These are phyloP conservation scores for Lithobates pipiens DNA, from an alignment of 2,797 vertebrate genomes.

Conservation along the genomic window DNA sequence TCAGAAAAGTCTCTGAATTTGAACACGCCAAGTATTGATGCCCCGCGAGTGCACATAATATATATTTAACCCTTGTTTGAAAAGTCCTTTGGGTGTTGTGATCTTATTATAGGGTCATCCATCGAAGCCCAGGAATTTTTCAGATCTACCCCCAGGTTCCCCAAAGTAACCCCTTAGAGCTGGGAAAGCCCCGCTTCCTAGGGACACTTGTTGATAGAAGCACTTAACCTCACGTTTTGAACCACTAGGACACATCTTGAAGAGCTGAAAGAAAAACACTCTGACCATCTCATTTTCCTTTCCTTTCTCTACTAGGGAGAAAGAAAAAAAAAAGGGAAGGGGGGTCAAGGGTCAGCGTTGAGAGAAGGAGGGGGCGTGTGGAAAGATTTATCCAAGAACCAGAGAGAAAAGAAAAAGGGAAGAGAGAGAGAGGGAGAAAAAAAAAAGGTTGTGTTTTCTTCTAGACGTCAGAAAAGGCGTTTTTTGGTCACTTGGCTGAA, in stretches of 20 bases:
- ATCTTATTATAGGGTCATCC: slow-evolving; percentile 19
- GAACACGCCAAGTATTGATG: neutral
- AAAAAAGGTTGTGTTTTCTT: slow-evolving; percentile 60
- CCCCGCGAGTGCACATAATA: neutral
- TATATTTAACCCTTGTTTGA: slow-evolving; percentile 30
- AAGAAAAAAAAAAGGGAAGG: slow-evolving; percentile 40
- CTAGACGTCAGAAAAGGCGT: slow-evolving; percentile 67
- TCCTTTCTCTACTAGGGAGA: slow-evolving; percentile 13
- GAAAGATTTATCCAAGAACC: slow-evolving; percentile 63
- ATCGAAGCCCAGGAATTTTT: slow-evolving; percentile 12
- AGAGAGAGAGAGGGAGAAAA: neutral
- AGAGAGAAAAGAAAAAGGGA: slow-evolving; percentile 57
- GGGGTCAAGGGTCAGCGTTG: slow-evolving; percentile 25
- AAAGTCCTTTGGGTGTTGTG: slow-evolving; percentile 2
- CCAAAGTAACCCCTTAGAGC: slow-evolving; percentile 40
- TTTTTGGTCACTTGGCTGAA: slow-evolving; percentile 60
- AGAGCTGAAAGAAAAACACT: slow-evolving; percentile 53
- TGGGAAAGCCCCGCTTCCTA: slow-evolving; percentile 20
- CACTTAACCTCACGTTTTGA: slow-evolving; percentile 56
- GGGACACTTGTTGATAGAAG: slow-evolving; percentile 66
- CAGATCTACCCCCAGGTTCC: neutral
- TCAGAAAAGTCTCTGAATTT: neutral
- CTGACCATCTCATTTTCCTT: slow-evolving; percentile 56
- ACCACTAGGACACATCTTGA: slow-evolving; percentile 51
- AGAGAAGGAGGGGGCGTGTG: slow-evolving; percentile 62